A percentile compares a stretch with the other conserved stretches of the same genome.
These are phyloP conservation scores for Acridotheres tristis DNA, from an alignment of 2,797 vertebrate genomes.

Conservation along the genomic window DNA sequence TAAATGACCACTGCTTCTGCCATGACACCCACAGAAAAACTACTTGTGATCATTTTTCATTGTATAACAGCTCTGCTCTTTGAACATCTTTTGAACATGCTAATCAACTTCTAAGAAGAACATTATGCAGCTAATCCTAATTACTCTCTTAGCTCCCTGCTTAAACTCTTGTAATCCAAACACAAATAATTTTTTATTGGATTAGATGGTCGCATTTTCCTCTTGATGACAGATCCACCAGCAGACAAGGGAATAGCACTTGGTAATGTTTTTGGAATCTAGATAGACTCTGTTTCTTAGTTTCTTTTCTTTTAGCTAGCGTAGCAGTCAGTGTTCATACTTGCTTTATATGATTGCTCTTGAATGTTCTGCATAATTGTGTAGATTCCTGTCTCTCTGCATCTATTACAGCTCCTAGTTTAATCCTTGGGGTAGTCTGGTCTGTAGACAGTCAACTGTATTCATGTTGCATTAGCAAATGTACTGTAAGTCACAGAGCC, in stretches of 20 bases:
- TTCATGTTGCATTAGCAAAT: constrained; percentile 1
- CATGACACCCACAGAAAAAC: not conserved
- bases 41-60: constrained; percentile 34
- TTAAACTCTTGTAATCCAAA: constrained; percentile 55
- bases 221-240: constrained; percentile 27
- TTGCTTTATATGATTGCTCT: constrained; percentile 40
- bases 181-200: constrained; percentile 57
- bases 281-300: not conserved
- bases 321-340: not conserved
- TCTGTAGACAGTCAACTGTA: not conserved
- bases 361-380: not conserved
- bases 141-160: constrained; percentile 25
- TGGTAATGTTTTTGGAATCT: not conserved
- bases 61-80: constrained; percentile 6
- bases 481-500: not conserved
- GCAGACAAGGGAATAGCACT: not conserved
- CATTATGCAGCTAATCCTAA: constrained; percentile 52
- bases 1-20: not conserved
- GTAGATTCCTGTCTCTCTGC: constrained; percentile 36
- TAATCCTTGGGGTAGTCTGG: not conserved
- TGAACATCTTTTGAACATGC: constrained; percentile 34
- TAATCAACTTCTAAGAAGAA: constrained; percentile 39
- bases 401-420: constrained; percentile 25
- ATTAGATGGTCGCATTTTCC: constrained; percentile 37
- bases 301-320: not conserved